Evolutionary conservation across 1,140 invertebrate genomes (phyloP).

Genomic region (Metopolophium dirhodum): DNA sequence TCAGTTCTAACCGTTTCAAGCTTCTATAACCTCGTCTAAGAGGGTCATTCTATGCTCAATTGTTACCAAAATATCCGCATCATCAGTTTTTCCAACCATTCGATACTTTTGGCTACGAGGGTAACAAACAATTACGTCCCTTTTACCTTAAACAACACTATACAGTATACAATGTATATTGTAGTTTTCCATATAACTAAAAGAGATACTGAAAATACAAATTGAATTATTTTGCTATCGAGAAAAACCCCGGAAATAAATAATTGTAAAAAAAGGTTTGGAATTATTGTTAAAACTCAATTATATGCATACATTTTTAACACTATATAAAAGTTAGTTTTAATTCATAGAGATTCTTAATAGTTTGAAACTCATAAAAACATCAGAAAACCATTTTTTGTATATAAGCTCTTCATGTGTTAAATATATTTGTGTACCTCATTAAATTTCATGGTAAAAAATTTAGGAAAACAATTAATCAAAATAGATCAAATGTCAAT

Average conservation of each 20-base stretch:
- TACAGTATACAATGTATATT: background rate
- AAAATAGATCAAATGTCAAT: background rate
- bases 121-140: background rate
- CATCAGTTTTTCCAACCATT: background rate
- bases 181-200: background rate
- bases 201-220: background rate
- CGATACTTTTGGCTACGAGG: slow-evolving; percentile 5
- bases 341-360: background rate
- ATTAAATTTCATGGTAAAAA: background rate
- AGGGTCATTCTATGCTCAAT: background rate
- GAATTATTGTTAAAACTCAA: background rate
- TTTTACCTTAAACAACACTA: background rate
- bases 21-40: background rate
- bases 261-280: background rate
- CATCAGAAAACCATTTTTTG: too few species aligned
- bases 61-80: background rate
- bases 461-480: background rate
- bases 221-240: background rate
- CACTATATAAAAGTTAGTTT: background rate
- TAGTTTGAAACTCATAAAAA: too few species aligned
- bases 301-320: background rate
- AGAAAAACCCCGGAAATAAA: background rate
- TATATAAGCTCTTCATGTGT: too few species aligned
- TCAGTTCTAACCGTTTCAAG: background rate
- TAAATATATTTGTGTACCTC: background rate